These are phyloP conservation scores for Sesamia inferens DNA, from an alignment of 2,888 invertebrate genomes.

Conservation along the genomic window DNA sequence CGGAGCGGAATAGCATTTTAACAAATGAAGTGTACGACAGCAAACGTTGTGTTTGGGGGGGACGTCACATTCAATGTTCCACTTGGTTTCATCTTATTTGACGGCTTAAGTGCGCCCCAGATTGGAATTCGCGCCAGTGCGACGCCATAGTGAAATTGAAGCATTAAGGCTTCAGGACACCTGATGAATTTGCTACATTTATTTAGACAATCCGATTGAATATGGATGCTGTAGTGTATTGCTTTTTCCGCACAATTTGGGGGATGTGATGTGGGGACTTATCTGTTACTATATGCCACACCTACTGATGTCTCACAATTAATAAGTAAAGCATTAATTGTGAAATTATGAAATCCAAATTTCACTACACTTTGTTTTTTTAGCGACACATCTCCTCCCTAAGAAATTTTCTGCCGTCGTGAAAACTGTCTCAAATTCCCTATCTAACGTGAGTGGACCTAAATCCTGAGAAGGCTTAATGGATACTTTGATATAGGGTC, in stretches of 20 bases:
- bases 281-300: neutral
- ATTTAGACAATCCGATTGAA: constrained; percentile 39
- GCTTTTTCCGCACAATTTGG: constrained; percentile 32
- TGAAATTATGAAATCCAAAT: too few species aligned
- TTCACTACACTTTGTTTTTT: neutral
- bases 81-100: constrained; percentile 79
- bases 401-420: neutral
- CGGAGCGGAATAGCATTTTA: constrained; percentile 71
- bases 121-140: constrained; percentile 74
- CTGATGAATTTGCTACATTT: constrained; percentile 64
- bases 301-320: neutral
- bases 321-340: too few species aligned
- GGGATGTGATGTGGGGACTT: neutral
- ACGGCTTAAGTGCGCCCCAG: constrained; percentile 80
- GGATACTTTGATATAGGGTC: constrained; percentile 47
- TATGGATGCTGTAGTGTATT: constrained; percentile 30
- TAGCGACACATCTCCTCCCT: neutral
- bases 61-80: constrained; percentile 80
- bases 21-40: constrained; percentile 75
- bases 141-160: constrained; percentile 62
- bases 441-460: constrained; percentile 7
- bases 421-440: constrained; percentile 5
- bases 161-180: constrained; percentile 49
- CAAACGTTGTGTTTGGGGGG: constrained; percentile 67
- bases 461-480: constrained; percentile 34